phyloP scores from a whole-genome alignment of 2,113 vertebrate species.

The Nibea albiflora region DNA sequence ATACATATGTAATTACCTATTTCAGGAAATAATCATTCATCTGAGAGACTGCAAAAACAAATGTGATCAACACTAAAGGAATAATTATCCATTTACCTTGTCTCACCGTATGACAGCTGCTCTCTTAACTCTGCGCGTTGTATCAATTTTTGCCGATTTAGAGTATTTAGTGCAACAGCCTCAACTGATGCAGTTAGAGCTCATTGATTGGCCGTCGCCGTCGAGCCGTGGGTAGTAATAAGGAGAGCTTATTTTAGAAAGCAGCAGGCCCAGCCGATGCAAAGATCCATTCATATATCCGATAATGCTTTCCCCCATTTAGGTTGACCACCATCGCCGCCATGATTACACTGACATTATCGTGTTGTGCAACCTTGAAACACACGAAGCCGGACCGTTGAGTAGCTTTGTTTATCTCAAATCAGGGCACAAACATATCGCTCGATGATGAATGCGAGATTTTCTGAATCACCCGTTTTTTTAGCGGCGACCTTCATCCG shows the following conservation, averaged over 20 bases:
- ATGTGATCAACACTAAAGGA: slow-evolving; percentile 10
- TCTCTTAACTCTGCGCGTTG: slow-evolving; percentile 19
- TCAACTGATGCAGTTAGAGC: slow-evolving; percentile 34
- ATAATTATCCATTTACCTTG: slow-evolving; percentile 33
- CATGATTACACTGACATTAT: not conserved
- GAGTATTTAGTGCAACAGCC: slow-evolving; percentile 29
- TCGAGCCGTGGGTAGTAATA: slow-evolving; percentile 24
- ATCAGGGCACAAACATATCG: not conserved
- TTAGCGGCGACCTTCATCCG: not conserved
- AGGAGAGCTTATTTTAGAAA: not conserved
- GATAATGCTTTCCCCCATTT: not conserved
- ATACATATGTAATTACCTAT: slow-evolving; percentile 16
- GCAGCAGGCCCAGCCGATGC: not conserved
- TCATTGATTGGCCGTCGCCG: slow-evolving; percentile 50
- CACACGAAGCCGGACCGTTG: not conserved
- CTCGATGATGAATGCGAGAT: too few species aligned
- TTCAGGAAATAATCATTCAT: slow-evolving; percentile 19
- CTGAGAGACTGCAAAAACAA: slow-evolving; percentile 3
- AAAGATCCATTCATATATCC: slow-evolving; percentile 7
- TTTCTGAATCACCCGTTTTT: slow-evolving; percentile 2
- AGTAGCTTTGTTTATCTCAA: not conserved
- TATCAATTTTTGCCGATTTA: slow-evolving; percentile 8
- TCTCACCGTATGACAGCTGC: slow-evolving; percentile 20
- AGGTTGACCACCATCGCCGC: not conserved
- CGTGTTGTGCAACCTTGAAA: not conserved